phyloP scores from a whole-genome alignment of 2,797 vertebrate species.

The Alectoris magna region DNA sequence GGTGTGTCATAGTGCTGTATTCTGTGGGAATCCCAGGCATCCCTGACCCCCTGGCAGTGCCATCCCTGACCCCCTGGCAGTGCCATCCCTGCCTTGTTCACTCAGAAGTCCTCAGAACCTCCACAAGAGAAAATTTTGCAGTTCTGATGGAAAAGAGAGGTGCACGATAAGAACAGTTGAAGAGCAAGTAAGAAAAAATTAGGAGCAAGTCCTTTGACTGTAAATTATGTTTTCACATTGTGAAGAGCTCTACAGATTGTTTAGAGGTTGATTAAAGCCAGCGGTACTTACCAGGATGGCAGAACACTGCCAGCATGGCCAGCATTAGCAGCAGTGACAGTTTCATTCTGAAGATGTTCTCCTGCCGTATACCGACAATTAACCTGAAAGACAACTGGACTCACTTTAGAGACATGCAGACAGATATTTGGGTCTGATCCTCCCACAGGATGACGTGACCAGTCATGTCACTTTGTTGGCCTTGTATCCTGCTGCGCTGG shows the following conservation, averaged over 20 bases:
- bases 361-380: neutral
- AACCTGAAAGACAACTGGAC: neutral
- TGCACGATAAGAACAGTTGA: neutral
- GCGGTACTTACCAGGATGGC: neutral
- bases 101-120: neutral
- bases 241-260: neutral
- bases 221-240: neutral
- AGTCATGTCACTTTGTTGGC: neutral
- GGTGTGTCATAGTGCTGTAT: neutral
- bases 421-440: neutral
- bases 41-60: neutral
- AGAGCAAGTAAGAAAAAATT: neutral
- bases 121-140: neutral
- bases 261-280: neutral
- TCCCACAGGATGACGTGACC: neutral
- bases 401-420: neutral
- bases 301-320: neutral
- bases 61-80: neutral
- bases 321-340: neutral
- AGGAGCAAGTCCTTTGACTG: neutral
- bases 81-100: neutral
- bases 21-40: neutral
- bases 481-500: neutral
- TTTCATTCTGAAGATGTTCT: neutral
- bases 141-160: neutral